Base-by-base conservation (phyloP, 2,113 vertebrate genomes). In the Sorex araneus region DNA sequence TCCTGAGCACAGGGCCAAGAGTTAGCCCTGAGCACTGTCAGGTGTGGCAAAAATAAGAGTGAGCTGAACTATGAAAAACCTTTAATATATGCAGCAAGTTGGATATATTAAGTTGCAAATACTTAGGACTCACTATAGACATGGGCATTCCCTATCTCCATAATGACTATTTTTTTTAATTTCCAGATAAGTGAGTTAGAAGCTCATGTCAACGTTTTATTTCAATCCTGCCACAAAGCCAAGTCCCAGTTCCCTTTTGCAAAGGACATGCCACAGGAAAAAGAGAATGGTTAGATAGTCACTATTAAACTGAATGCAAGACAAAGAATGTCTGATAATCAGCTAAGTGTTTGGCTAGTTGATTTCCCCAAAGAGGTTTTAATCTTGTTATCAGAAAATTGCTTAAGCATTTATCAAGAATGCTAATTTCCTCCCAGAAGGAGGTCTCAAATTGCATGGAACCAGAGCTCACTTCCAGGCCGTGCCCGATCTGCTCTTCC, bases 371-470 rank as follows among this genome's bases (percentile, higher is more conserved):
- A 88, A 92, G 95, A 89, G 79, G 89, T 73, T 91, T 93, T 95
- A 93, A 95, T 95, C 92, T 93, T 93, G 89, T 96, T 95, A 96
- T 95, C 95, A 89, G 95, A 95, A 95, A 93, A 97, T 95, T 95
- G 92, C 80, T 92, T 70, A 89, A 69, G 86, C 78, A 60, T 91
- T 94, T 90, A 80, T 90, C 94, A 90, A 69, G 79, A 90, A 97
- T 94, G 80, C 76, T 95, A 95, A 95, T 87, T 77, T 77, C 88
- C 85, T 92, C 94, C 92, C 89, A 83, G 83, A 67, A 69, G 86
- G 32, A 90, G 28, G 34, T 9, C 32, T 28, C 23, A 74, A 79
- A 67, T 73, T 64, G 40, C 60, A 77, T 69, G 43, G 90, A 10
- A 36, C 74, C 18, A 85, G 60, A 92, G 80, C 85, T 94, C 76